Percentiles rank a stretch among this genome's conserved stretches.
Evolutionary conservation across 2,113 vertebrate species (phyloP).

Genomic region (Odocoileus hemionus): DNA sequence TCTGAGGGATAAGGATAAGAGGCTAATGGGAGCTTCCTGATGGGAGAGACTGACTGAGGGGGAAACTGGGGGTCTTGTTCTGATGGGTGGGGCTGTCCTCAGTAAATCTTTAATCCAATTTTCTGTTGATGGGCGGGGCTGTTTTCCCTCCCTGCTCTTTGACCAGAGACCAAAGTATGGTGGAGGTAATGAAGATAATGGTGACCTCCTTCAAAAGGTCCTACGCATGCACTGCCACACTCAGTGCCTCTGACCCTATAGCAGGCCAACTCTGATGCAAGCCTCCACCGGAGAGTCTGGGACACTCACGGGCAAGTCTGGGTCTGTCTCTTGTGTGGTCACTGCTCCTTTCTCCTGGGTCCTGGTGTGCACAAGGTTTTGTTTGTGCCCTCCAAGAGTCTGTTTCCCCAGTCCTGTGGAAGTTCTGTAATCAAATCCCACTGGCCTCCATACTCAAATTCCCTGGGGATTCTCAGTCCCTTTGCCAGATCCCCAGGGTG

Average conservation of each 20-base stretch:
- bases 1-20: neutral
- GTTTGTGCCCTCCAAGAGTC: neutral
- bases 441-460: neutral
- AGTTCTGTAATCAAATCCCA: neutral
- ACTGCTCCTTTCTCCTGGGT: neutral
- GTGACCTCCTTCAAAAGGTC: neutral
- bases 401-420: neutral
- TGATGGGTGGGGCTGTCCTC: neutral
- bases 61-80: neutral
- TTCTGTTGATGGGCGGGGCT: neutral
- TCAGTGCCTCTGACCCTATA: neutral
- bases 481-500: neutral
- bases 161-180: neutral
- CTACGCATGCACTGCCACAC: neutral
- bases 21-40: neutral
- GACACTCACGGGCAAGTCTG: neutral
- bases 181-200: neutral
- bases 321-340: neutral
- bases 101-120: neutral
- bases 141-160: neutral
- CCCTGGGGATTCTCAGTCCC: neutral
- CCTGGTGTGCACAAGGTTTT: neutral
- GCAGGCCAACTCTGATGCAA: accelerated
- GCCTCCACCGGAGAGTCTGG: neutral
- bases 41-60: neutral